Conservation (phyloP, 1,140 invertebrate species). For the Macrocentrus cingulum region DNA sequence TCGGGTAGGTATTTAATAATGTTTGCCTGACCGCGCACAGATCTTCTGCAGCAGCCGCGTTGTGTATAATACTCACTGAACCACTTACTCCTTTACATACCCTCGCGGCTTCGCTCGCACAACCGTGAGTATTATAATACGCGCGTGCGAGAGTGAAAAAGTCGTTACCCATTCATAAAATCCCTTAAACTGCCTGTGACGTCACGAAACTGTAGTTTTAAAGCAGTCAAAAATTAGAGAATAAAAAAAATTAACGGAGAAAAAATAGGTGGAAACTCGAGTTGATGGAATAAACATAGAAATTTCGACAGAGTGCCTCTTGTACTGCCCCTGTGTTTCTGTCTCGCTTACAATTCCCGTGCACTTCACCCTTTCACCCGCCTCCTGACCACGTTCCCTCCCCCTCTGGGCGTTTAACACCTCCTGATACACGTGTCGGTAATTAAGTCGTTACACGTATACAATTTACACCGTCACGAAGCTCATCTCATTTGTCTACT, state of each 20-base stretch:
- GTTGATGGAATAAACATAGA: too few relatives aligned
- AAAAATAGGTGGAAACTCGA: too few relatives aligned
- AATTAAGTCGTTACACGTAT: slow-evolving; percentile 46
- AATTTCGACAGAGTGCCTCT: too few relatives aligned
- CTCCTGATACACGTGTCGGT: slow-evolving; percentile 32
- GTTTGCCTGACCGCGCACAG: slow-evolving; percentile 22
- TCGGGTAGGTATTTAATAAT: slow-evolving; percentile 34
- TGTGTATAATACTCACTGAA: not conserved
- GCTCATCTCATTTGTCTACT: not conserved
- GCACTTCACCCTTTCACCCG: slow-evolving; percentile 12
- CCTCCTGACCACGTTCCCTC: slow-evolving; percentile 18
- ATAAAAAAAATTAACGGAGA: too few relatives aligned
- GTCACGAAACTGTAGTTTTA: too few relatives aligned
- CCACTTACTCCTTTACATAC: not conserved
- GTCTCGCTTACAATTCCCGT: not conserved
- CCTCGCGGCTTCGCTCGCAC: not conserved
- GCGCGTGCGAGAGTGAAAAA: slow-evolving; percentile 34
- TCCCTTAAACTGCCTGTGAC: slow-evolving; percentile 48
- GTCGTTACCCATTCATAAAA: slow-evolving; percentile 49
- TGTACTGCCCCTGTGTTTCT: too few relatives aligned
- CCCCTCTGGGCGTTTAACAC: slow-evolving; percentile 34
- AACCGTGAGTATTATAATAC: not conserved
- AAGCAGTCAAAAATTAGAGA: too few relatives aligned
- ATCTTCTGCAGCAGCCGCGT: slow-evolving; percentile 4
- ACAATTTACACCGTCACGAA: slow-evolving; percentile 11